Percentiles rank a stretch among this genome's conserved stretches.
These are phyloP conservation scores for Catagonus wagneri DNA, from an alignment of 2,113 vertebrate species.

Conservation along the genomic window DNA sequence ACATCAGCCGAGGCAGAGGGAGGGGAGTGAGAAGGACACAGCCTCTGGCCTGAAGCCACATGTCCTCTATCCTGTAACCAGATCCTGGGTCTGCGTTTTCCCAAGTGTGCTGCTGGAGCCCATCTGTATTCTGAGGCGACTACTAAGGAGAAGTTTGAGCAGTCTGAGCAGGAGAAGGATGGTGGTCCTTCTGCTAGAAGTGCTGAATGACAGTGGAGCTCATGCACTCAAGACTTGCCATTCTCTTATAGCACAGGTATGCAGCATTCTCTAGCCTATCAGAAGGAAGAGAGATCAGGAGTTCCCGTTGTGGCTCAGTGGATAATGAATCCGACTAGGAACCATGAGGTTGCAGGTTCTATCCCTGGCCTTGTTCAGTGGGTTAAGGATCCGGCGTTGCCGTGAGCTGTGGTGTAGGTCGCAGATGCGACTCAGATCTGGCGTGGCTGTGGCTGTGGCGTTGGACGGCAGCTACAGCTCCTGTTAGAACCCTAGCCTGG, in stretches of 20 bases:
- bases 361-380: too few relatives aligned
- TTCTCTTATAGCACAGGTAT: background rate
- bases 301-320: too few relatives aligned
- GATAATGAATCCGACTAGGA: too few relatives aligned
- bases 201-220: background rate
- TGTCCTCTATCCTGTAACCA: background rate
- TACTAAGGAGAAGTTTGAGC: background rate
- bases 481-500: too few relatives aligned
- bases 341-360: too few relatives aligned
- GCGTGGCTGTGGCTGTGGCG: too few relatives aligned
- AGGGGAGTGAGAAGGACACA: background rate
- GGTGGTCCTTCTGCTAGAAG: slow-evolving; percentile 48
- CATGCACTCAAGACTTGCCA: background rate
- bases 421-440: too few relatives aligned
- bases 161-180: background rate
- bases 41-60: background rate
- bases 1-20: background rate
- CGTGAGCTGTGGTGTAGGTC: too few relatives aligned
- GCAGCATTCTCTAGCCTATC: background rate
- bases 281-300: background rate
- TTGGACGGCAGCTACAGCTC: too few relatives aligned
- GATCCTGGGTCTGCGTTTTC: background rate
- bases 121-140: background rate
- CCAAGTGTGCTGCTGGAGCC: background rate
- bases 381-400: too few relatives aligned